A percentile compares a stretch with the other conserved stretches of the same genome.
Evolutionary conservation across 92 coral and sea anemone genomes (phyloP).

Genomic region (Micromussa lordhowensis): DNA sequence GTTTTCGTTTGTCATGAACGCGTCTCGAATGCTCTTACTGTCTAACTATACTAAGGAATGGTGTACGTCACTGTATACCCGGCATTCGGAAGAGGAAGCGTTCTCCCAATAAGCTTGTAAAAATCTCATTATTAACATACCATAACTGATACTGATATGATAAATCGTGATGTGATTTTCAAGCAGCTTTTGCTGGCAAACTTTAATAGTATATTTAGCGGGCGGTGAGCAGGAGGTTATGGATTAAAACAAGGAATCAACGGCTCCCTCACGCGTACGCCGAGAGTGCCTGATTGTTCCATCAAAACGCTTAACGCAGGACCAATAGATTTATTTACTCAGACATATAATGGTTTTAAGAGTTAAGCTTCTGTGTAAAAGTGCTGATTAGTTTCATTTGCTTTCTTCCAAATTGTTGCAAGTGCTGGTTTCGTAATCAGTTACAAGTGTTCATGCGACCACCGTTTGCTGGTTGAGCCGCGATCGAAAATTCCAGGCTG

Average conservation of each 20-base stretch:
- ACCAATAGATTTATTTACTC: neutral
- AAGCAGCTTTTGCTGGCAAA: slow-evolving; percentile 3
- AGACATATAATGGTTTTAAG: neutral
- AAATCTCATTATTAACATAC: neutral
- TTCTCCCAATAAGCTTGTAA: neutral
- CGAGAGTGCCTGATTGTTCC: neutral
- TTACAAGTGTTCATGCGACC: neutral
- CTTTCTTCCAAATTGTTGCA: neutral
- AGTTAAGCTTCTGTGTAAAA: neutral
- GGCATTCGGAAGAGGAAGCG: neutral
- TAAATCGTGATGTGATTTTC: slow-evolving; percentile 3
- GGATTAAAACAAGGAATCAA: neutral
- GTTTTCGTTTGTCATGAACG: neutral
- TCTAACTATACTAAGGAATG: neutral
- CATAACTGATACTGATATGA: neutral
- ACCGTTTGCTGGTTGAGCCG: neutral
- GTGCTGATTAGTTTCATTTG: neutral
- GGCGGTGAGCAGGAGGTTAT: neutral
- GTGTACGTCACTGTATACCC: neutral
- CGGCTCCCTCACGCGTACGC: neutral
- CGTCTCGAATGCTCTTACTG: no score
- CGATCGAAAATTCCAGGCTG: neutral
- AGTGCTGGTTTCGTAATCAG: neutral
- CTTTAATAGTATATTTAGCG: neutral
- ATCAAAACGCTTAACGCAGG: neutral